Evolutionary conservation across 2,888 invertebrate genomes (phyloP).

Genomic region (Drosophila recens): DNA sequence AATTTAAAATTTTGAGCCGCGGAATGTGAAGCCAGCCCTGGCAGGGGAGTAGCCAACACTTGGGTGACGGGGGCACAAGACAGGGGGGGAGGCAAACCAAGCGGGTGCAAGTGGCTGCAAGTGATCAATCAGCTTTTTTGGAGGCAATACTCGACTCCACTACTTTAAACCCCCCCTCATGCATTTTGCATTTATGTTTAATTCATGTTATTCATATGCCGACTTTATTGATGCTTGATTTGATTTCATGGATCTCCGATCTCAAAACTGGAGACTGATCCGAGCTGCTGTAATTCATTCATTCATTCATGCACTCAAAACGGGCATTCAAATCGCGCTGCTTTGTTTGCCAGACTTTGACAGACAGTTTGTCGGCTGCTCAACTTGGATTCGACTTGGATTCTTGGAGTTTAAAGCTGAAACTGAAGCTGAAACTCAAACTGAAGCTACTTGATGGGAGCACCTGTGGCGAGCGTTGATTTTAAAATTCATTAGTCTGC

Average conservation of each 20-base stretch:
- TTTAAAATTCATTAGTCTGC: slow-evolving; percentile 84
- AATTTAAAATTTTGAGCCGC: slow-evolving; percentile 73
- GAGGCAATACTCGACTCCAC: slow-evolving; percentile 14
- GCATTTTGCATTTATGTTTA: slow-evolving; percentile 82
- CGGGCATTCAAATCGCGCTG: slow-evolving; percentile 71
- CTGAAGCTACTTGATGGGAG: slow-evolving; percentile 33
- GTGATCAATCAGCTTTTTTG: slow-evolving; percentile 62
- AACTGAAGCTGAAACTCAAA: neutral
- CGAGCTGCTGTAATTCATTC: slow-evolving; percentile 75
- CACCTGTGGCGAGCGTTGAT: slow-evolving; percentile 82
- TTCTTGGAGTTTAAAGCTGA: neutral
- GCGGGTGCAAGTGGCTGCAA: slow-evolving; percentile 50
- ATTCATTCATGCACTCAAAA: slow-evolving; percentile 82
- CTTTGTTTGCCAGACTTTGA: slow-evolving; percentile 65
- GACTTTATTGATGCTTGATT: slow-evolving; percentile 80
- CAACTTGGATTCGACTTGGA: slow-evolving; percentile 6
- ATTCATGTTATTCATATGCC: slow-evolving; percentile 81
- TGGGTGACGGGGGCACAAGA: neutral
- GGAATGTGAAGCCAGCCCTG: slow-evolving; percentile 44
- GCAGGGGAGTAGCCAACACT: neutral
- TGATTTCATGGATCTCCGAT: slow-evolving; percentile 55
- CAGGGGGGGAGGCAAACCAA: slow-evolving; percentile 5
- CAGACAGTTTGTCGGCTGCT: slow-evolving; percentile 78
- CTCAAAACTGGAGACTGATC: slow-evolving; percentile 10
- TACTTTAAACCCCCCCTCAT: slow-evolving; percentile 1